These are phyloP conservation scores for Chelidonichthys spinosus DNA, from an alignment of 2,797 vertebrate species.

Conservation along the genomic window DNA sequence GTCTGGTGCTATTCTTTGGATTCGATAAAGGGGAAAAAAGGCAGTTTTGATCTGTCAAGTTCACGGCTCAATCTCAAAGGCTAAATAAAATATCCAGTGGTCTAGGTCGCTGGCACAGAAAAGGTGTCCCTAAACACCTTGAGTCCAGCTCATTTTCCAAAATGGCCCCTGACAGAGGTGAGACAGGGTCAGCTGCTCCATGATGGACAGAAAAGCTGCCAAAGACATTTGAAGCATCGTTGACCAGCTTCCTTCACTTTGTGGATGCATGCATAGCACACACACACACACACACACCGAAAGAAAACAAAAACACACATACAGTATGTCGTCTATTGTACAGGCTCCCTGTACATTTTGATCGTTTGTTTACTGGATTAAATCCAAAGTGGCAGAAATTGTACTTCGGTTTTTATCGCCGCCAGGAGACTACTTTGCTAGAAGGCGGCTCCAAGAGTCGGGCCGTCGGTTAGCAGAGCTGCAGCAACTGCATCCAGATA, in stretches of 20 bases:
- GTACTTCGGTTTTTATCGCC: neutral
- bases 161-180: constrained; percentile 51
- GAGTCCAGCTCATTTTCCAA: constrained; percentile 52
- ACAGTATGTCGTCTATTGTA: no score
- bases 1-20: constrained; percentile 10
- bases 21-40: constrained; percentile 22
- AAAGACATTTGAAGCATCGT: constrained; percentile 52
- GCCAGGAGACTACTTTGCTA: neutral
- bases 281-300: neutral
- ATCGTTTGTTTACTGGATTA: neutral
- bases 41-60: constrained; percentile 17
- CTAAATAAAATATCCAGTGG: constrained; percentile 40
- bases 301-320: neutral
- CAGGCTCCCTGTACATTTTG: no score
- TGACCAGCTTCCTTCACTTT: constrained; percentile 25
- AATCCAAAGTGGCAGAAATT: neutral
- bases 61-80: constrained; percentile 12
- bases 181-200: constrained; percentile 44
- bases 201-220: constrained; percentile 20
- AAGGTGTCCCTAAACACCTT: constrained; percentile 55
- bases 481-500: no score
- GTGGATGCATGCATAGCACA: constrained; percentile 1
- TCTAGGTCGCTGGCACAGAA: constrained; percentile 12
- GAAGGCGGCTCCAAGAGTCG: neutral
- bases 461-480: no score